Conservation (phyloP, 1,140 invertebrate species). For the Zaprionus davidi region DNA sequence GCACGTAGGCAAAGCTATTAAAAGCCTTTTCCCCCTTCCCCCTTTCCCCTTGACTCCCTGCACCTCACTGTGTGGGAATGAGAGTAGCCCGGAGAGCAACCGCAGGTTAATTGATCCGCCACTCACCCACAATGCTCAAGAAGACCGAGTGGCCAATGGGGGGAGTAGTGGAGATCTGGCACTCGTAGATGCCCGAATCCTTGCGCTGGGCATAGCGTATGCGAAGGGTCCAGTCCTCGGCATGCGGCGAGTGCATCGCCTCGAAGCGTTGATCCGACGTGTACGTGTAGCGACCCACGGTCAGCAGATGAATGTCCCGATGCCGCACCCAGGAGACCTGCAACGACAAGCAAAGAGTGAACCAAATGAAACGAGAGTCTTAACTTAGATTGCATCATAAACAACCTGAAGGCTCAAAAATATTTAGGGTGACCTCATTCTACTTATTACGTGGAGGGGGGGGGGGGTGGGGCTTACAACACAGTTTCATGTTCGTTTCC, state of each 20-base stretch:
- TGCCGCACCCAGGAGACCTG: conserved; percentile 96
- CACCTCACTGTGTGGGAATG: not conserved
- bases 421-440: not conserved
- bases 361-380: not conserved
- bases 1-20: not conserved
- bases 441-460: not conserved
- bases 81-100: not conserved
- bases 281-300: conserved; percentile 93
- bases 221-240: conserved; percentile 91
- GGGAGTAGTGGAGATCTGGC: conserved; percentile 94
- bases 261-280: conserved; percentile 93
- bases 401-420: not conserved
- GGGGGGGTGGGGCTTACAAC: not conserved
- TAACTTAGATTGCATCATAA: conserved; percentile 2
- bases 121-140: conserved; percentile 93
- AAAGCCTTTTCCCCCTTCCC: not conserved
- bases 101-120: conserved; percentile 28
- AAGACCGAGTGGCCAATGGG: conserved; percentile 91
- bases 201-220: conserved; percentile 91
- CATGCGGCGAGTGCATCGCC: conserved; percentile 90
- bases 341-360: conserved; percentile 2
- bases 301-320: conserved; percentile 93
- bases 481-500: not conserved
- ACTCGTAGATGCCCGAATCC: conserved; percentile 93
- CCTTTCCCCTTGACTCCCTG: not conserved